Base-by-base conservation (phyloP, 1,140 invertebrate genomes). In the Apis cerana region DNA sequence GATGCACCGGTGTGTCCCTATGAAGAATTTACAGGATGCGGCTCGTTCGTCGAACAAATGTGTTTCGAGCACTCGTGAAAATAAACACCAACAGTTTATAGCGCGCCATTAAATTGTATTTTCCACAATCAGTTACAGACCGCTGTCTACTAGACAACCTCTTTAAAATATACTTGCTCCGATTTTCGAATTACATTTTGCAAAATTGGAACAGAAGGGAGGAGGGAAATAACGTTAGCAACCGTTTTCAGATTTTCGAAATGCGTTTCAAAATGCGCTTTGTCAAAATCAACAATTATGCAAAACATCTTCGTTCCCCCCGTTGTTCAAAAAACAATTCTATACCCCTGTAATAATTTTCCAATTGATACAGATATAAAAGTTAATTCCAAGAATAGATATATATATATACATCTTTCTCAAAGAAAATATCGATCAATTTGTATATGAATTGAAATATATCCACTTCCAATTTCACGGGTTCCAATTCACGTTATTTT, bases 71-170 rank as follows among this genome's bases (percentile, higher is more conserved):
- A 61, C 8, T 65, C 43, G 50, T 19, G 48, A 61, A 82, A 82
- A 77, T 77, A 77, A 82, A 69, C 80, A 69, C 48, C n/a, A n/a
- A 58, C 23, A 23, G 74, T 82, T 82, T 77, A 76, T 61, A 69
- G 71, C 19, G 4, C 17, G 54, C 27, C 80, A 54, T 77, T 82
- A 76, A 82, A 43, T 7, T 43, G 33, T 69, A 54, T n/a, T 62
- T 19, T n/a, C 10, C 48, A 64, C 65, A 68, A 82, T 82, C 64
- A 61, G 69, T 82, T 59, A 8, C 33, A 52, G 52, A 75, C 43
- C 54, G 43, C 21, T 68, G 56, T 62, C 23, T 52, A 56, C 17
- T 13, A n/a, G 27, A 52, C 27, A 8, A 27, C 48, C 56, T 13
- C 48, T 68, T 81, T 19, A 58, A 68, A 81, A 58, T 33, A n/a